Evolutionary conservation across 2,888 invertebrate species (phyloP).

Genomic region (Platerodrilus igneus): DNA sequence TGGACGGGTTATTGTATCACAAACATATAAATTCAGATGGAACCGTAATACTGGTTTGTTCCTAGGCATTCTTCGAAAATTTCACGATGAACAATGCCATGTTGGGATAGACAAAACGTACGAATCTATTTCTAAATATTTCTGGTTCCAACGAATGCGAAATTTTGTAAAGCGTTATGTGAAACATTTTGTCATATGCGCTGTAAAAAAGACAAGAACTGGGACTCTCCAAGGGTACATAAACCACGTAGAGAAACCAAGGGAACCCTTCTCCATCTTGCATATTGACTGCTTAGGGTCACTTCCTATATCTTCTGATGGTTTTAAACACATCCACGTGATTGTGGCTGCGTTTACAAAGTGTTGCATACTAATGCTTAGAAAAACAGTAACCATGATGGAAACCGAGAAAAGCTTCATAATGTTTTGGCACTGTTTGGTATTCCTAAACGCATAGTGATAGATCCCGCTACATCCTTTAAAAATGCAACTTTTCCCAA

Average conservation of each 20-base stretch:
- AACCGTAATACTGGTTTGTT: slow-evolving; percentile 20
- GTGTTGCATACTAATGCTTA: slow-evolving; percentile 17
- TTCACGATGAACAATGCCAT: slow-evolving; percentile 30
- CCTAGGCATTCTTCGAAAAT: slow-evolving; percentile 27
- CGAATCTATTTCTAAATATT: slow-evolving; percentile 27
- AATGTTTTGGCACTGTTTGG: too few relatives aligned
- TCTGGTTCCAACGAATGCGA: slow-evolving; percentile 24
- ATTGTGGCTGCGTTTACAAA: slow-evolving; percentile 20
- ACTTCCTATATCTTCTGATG: slow-evolving; percentile 11
- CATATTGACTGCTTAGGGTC: slow-evolving; percentile 20
- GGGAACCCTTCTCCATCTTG: slow-evolving; percentile 15
- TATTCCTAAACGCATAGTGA: slow-evolving; percentile 22
- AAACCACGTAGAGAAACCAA: slow-evolving; percentile 6
- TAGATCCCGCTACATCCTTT: slow-evolving; percentile 12
- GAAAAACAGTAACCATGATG: slow-evolving; percentile 17
- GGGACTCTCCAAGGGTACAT: slow-evolving; percentile 22
- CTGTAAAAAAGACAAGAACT: slow-evolving; percentile 28
- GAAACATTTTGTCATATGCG: slow-evolving; percentile 30
- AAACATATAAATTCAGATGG: slow-evolving; percentile 15
- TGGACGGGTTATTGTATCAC: slow-evolving; percentile 24
- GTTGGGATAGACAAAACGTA: too few relatives aligned
- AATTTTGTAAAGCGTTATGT: slow-evolving; percentile 29
- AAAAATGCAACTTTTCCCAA: slow-evolving; percentile 13
- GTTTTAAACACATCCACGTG: slow-evolving; percentile 20
- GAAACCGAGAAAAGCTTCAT: slow-evolving; percentile 5